Evolutionary conservation across 2,113 vertebrate species (phyloP), one percentile per base, ranked within the genome.

Genomic region (Erythrocercus mccallii): DNA sequence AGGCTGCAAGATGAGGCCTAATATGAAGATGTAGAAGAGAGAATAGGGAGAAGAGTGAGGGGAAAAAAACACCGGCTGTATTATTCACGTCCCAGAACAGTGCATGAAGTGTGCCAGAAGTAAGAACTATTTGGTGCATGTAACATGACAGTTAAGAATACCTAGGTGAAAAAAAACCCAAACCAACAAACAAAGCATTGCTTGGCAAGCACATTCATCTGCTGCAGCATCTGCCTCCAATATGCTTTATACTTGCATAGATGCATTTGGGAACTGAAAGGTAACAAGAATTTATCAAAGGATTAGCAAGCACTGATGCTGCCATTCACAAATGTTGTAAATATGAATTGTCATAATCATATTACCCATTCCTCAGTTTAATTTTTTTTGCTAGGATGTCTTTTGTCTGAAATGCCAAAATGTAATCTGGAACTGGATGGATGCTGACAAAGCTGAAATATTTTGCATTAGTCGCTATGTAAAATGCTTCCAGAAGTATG

Each of bases 281-380:
- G 81, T 96, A 97, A 80, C 65, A 82, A 66, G 70, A 95, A 85
- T 94, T 96, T 95, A 89, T 95, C 66, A 89, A 92, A 97, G 94
- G 73, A 96, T 94, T 96, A 94, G 82, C 58, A 80, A 94, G 86
- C 51, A 40, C 54, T 82, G 93, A 69, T 90, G 87, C 58, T 91
- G 56, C 47, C 86, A 44, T 81, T 94, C 57, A 80, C 74, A 94
- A 72, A 66, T 84, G 51, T 80, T 95, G 64, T 60, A 86, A 68
- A 90, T 56, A 53, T 31, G 91, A 87, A 90, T 91, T 81, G 60
- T 86, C 76, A 42, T 74, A 88, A 93, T 88, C 47, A 18, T 74
- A 72, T 79, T 70, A 90, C 28, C 74, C 35, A 0, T 82, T 71
- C 72, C 79, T 81, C 40, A 12, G 53, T 78, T 92, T 57, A 82